Evolutionary conservation across 2,797 vertebrate genomes (phyloP).

Genomic region (Pangasius krempfi): DNA sequence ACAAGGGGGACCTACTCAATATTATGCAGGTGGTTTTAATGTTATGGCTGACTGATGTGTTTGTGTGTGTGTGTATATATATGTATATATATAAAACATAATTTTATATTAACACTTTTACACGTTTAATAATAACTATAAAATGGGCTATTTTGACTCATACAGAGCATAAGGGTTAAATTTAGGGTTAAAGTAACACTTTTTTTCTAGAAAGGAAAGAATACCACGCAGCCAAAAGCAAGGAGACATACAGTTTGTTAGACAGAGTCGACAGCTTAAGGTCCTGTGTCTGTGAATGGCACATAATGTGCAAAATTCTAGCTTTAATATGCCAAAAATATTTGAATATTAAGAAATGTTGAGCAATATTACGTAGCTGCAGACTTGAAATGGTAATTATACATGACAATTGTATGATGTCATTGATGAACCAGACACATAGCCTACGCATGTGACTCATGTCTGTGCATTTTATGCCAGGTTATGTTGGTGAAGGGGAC

Average conservation of each 20-base stretch:
- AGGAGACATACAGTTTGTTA: not conserved
- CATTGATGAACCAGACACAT: slow-evolving; percentile 28
- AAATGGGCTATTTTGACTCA: not conserved
- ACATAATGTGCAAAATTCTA: slow-evolving; percentile 1
- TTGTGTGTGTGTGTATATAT: no score
- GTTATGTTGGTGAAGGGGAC: slow-evolving; percentile 10
- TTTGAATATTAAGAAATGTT: slow-evolving; percentile 2
- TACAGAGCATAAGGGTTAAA: not conserved
- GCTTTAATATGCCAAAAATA: not conserved
- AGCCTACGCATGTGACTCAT: slow-evolving; percentile 44
- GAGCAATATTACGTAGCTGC: not conserved
- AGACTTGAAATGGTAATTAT: not conserved
- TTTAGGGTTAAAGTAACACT: not conserved
- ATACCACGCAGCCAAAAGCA: not conserved
- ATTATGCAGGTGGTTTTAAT: no score
- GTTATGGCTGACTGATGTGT: no score
- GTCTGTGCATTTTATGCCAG: slow-evolving; percentile 19
- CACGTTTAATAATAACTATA: not conserved
- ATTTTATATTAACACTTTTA: not conserved
- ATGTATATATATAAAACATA: no score
- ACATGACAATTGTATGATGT: not conserved
- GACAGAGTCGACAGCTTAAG: slow-evolving; percentile 42
- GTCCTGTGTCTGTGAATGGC: slow-evolving; percentile 20
- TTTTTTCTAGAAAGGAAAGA: not conserved
- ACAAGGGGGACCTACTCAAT: no score